Evolutionary conservation across 2,797 vertebrate species (phyloP).

Genomic region (Hozukius guyotensis): DNA sequence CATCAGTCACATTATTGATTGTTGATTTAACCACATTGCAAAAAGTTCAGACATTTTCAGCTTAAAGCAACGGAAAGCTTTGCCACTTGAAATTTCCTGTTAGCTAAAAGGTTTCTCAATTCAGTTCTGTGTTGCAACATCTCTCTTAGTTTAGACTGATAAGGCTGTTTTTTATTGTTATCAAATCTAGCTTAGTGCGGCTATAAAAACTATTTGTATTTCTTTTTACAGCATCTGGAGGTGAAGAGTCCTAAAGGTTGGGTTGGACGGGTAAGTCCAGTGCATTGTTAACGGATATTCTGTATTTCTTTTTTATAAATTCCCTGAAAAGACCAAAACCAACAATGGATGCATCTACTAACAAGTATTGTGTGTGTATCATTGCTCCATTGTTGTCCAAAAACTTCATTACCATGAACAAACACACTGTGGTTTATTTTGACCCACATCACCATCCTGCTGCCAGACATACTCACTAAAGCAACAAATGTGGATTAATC

Average conservation of each 20-base stretch:
- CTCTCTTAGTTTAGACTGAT: neutral
- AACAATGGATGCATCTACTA: neutral
- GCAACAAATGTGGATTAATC: neutral
- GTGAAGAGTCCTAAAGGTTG: constrained; percentile 88
- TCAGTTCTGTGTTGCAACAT: neutral
- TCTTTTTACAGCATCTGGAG: constrained; percentile 69
- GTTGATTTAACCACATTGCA: neutral
- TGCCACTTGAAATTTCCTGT: neutral
- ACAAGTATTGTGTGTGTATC: neutral
- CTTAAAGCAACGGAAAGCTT: neutral
- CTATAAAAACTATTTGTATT: neutral
- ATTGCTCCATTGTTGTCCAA: neutral
- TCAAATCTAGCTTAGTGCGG: neutral
- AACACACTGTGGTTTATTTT: neutral
- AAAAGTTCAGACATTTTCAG: neutral
- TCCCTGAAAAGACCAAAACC: neutral
- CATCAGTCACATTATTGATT: neutral
- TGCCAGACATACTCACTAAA: neutral
- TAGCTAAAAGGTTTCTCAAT: neutral
- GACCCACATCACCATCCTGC: neutral
- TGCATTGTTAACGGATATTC: neutral
- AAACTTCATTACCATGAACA: neutral
- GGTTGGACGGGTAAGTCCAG: constrained; percentile 91
- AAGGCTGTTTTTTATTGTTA: neutral
- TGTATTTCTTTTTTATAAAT: neutral